Percentiles rank a stretch among this genome's conserved stretches.
These are phyloP conservation scores for Lerista edwardsae DNA, from an alignment of 2,797 vertebrate species.

Conservation along the genomic window DNA sequence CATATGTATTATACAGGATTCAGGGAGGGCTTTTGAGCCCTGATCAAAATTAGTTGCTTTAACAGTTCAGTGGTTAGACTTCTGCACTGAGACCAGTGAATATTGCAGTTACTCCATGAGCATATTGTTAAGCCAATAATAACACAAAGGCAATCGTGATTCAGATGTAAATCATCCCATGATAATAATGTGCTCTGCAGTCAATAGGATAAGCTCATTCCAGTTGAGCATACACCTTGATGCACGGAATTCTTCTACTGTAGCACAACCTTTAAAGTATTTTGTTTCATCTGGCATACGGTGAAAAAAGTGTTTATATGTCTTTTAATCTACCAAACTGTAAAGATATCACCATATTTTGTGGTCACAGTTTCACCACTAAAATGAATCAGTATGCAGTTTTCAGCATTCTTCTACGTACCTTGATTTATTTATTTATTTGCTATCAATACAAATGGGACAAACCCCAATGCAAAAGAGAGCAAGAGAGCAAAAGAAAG, in stretches of 20 bases:
- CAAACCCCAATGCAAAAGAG: fast-evolving
- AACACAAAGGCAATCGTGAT: background rate
- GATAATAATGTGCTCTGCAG: background rate
- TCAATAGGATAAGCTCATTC: background rate
- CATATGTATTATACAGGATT: background rate
- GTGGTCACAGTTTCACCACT: background rate
- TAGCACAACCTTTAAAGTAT: conserved; percentile 18
- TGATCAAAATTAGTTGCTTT: background rate
- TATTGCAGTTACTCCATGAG: background rate
- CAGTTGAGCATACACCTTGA: fast-evolving
- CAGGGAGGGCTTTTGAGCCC: background rate
- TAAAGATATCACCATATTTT: background rate
- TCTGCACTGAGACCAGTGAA: background rate
- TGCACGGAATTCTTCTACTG: background rate
- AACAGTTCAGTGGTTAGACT: background rate
- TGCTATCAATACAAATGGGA: background rate
- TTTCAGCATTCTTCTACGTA: background rate
- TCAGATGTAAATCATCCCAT: background rate
- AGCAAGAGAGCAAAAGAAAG: conserved; percentile 2
- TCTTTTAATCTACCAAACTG: background rate
- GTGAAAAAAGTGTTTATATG: conserved; percentile 23
- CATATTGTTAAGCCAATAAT: background rate
- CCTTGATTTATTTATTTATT: background rate
- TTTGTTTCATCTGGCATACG: conserved; percentile 3
- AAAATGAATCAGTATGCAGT: background rate